Evolutionary conservation across 2,113 vertebrate genomes (phyloP).

Genomic region (Nyctereutes procyonoides): DNA sequence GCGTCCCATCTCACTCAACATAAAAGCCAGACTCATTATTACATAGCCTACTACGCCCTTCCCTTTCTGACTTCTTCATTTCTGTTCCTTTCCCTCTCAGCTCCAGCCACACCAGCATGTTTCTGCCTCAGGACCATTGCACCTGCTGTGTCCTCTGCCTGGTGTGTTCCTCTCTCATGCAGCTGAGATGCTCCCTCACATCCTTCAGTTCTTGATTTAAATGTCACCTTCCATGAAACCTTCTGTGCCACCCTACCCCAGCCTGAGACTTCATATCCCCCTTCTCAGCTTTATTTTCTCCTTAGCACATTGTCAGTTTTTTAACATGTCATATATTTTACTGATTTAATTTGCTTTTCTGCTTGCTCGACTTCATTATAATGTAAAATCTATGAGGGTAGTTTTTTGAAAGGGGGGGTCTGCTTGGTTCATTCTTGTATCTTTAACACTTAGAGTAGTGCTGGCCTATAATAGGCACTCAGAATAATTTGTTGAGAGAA

Average conservation of each 20-base stretch:
- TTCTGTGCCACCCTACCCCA: not conserved
- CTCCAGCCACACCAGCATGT: not conserved
- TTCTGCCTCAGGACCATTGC: not conserved
- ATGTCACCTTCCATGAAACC: not conserved
- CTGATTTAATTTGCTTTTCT: conserved; percentile 48
- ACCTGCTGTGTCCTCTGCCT: not conserved
- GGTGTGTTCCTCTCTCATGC: not conserved
- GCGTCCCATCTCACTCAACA: not conserved
- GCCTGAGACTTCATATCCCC: not conserved
- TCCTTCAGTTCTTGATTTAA: not conserved
- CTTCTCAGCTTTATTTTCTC: conserved; percentile 47
- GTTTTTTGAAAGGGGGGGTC: not conserved
- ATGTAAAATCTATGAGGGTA: not conserved
- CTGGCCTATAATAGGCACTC: not conserved
- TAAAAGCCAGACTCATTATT: not conserved
- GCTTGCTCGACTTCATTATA: not conserved
- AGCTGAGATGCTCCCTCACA: not conserved
- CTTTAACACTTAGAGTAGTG: not conserved
- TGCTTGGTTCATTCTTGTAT: not conserved
- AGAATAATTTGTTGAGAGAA: conserved; percentile 34
- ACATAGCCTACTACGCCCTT: not conserved
- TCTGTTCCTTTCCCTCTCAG: not conserved
- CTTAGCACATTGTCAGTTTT: not conserved
- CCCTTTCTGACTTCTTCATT: not conserved
- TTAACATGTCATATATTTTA: not conserved